These are phyloP conservation scores for Gobionotothen gibberifrons DNA, from an alignment of 2,797 vertebrate species.

Conservation along the genomic window DNA sequence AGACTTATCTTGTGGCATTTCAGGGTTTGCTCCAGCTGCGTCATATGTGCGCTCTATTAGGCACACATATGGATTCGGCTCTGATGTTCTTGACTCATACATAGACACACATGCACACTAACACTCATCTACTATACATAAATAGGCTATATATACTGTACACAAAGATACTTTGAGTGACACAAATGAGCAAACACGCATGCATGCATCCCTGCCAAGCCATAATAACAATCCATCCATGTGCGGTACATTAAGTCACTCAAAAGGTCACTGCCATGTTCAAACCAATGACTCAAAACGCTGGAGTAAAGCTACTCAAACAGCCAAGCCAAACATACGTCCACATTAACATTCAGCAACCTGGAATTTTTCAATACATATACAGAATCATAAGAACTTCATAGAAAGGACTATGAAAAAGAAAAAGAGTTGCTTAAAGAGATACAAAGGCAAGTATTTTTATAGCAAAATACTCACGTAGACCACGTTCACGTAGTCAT, in stretches of 20 bases:
- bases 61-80: slow-evolving; percentile 22
- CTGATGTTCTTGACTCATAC: slow-evolving; percentile 12
- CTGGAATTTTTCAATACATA: not conserved
- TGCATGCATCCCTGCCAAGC: slow-evolving; percentile 33
- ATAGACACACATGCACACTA: slow-evolving; percentile 5
- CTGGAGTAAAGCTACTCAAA: slow-evolving; percentile 13
- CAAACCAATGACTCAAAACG: slow-evolving; percentile 38
- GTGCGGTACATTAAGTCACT: slow-evolving; percentile 31
- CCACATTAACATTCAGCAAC: slow-evolving; percentile 33
- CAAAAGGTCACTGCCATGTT: slow-evolving; percentile 50
- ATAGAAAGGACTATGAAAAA: not conserved
- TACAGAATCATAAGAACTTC: not conserved
- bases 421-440: not conserved
- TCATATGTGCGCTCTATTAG: slow-evolving; percentile 34
- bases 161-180: slow-evolving; percentile 12
- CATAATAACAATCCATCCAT: slow-evolving; percentile 45
- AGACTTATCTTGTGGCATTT: slow-evolving; percentile 50
- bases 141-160: not conserved
- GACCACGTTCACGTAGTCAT: slow-evolving; percentile 97
- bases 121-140: not conserved
- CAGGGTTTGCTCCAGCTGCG: slow-evolving; percentile 27
- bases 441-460: not conserved
- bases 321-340: slow-evolving; percentile 10
- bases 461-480: slow-evolving; percentile 87
- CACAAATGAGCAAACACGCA: slow-evolving; percentile 30